Conservation (phyloP, 2,113 vertebrate genomes). For the Sclerurus mexicanus region DNA sequence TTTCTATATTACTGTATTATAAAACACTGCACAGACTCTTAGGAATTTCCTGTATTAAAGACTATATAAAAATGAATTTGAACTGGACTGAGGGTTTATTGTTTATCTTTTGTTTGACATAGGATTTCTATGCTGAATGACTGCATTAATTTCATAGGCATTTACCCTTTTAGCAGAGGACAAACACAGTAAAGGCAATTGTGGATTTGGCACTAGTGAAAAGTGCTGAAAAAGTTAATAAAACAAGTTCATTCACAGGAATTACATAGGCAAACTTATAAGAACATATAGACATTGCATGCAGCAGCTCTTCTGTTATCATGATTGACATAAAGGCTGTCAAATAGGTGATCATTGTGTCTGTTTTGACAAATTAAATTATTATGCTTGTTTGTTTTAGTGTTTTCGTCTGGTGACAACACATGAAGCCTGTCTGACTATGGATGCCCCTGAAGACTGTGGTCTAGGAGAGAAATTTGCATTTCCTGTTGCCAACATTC, state of each 20-base stretch:
- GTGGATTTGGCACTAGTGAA: not conserved
- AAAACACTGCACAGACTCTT: not conserved
- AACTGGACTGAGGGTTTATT: too few relatives aligned
- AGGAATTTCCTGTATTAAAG: not conserved
- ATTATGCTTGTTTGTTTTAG: not conserved
- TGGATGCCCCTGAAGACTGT: not conserved
- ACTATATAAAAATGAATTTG: not conserved
- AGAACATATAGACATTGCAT: not conserved
- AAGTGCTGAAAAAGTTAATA: not conserved
- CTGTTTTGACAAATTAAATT: not conserved
- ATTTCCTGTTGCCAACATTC: accelerated
- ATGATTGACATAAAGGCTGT: not conserved
- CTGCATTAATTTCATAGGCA: not conserved
- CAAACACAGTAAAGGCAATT: not conserved
- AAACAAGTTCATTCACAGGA: not conserved
- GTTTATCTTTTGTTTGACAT: too few relatives aligned
- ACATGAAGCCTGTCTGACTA: not conserved
- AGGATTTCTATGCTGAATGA: not conserved
- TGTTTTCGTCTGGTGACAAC: not conserved
- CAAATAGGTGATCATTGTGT: not conserved
- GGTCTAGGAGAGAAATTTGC: not conserved
- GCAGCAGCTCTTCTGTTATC: not conserved
- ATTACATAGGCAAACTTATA: not conserved
- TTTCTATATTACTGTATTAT: not conserved
- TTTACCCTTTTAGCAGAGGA: not conserved